phyloP scores from a whole-genome alignment of 2,113 vertebrate species.

The Apodemus speciosus region DNA sequence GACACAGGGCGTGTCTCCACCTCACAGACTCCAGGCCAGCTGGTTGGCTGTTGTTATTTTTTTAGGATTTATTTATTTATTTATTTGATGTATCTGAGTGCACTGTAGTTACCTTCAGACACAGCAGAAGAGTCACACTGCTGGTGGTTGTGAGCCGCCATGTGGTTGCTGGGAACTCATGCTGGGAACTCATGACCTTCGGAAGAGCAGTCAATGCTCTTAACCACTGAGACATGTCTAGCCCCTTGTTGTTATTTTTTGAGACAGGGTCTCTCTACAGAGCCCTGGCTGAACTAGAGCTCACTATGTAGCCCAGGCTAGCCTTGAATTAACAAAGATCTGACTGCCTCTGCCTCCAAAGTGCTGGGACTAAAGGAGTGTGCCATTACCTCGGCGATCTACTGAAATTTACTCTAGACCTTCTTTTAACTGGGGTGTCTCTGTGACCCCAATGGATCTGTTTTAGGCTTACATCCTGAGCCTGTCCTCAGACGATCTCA shows the following conservation, averaged over 20 bases:
- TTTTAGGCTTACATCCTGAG: neutral
- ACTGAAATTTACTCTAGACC: neutral
- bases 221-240: no score
- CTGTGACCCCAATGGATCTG: neutral
- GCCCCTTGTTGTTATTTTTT: neutral
- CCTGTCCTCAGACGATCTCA: neutral
- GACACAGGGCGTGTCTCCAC: neutral
- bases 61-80: no score
- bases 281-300: neutral
- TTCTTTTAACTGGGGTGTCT: neutral
- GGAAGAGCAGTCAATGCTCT: no score
- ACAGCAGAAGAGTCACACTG: no score
- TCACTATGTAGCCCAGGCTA: neutral
- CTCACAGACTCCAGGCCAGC: neutral
- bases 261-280: neutral
- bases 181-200: no score
- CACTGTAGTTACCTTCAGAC: no score
- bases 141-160: no score
- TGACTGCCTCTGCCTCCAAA: neutral
- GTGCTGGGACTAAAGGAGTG: neutral
- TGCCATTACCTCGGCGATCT: neutral
- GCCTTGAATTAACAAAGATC: neutral
- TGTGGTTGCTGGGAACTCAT: no score
- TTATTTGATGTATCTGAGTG: no score
- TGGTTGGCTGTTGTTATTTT: neutral